Percentiles rank a stretch among this genome's conserved stretches.
Conservation (phyloP, 2,888 invertebrate genomes). For the Rhagonycha fulva region DNA sequence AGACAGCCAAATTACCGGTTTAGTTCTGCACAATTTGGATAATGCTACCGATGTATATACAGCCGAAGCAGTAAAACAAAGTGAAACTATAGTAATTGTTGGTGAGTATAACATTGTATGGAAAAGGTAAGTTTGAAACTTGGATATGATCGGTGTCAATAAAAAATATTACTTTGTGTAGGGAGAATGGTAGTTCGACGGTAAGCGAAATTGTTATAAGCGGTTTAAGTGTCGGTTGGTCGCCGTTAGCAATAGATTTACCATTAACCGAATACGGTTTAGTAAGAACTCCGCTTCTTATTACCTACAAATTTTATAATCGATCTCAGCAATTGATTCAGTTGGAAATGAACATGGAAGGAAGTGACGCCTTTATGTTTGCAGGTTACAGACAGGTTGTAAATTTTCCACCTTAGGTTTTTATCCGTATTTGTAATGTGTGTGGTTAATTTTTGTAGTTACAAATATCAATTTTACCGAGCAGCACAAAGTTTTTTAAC, state of each 20-base stretch:
- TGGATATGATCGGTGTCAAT: background rate
- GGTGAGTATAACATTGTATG: conserved; percentile 62
- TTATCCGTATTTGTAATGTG: background rate
- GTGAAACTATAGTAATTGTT: conserved; percentile 57
- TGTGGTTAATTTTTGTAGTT: conserved; percentile 41
- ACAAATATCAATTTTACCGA: conserved; percentile 64
- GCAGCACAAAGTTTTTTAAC: conserved; percentile 63
- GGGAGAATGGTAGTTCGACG: conserved; percentile 43
- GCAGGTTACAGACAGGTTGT: conserved; percentile 88
- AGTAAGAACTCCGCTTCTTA: conserved; percentile 71
- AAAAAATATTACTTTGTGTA: conserved; percentile 23
- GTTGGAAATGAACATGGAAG: conserved; percentile 75
- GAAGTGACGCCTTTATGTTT: conserved; percentile 92
- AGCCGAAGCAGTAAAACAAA: conserved; percentile 49
- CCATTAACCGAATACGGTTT: conserved; percentile 75
- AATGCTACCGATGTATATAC: conserved; percentile 59
- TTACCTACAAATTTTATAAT: conserved; percentile 74
- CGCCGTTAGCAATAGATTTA: conserved; percentile 64
- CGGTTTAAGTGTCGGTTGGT: conserved; percentile 62
- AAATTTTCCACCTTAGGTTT: background rate
- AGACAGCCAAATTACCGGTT: conserved; percentile 51
- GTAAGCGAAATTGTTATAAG: conserved; percentile 44
- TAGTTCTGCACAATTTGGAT: conserved; percentile 56
- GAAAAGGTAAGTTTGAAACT: conserved; percentile 56
- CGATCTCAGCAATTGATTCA: conserved; percentile 73